Base-by-base conservation (phyloP, 2,113 vertebrate genomes). In the Nestor notabilis region DNA sequence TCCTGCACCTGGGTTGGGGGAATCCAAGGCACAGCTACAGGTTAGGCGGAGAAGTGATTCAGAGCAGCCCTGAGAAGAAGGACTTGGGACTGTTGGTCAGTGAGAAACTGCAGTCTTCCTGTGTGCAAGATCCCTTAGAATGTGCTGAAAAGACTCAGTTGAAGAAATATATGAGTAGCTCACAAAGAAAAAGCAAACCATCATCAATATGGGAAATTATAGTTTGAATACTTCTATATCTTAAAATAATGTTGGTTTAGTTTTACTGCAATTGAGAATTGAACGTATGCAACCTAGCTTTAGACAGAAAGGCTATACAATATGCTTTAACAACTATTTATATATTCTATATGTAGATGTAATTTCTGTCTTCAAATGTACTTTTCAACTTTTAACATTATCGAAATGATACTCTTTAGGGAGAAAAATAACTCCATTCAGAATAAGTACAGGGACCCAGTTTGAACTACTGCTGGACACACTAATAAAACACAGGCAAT, bases 271-370 rank as follows among this genome's bases (percentile, higher is more conserved):
- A 2, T 28, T 82, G 6, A 64, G 28, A 78, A 56, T 14, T 58
- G 14, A 55, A 69, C 0, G 0, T 35, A 55, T 3, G 20, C 2
- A 64, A 29, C 8, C 13, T 31, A 35, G 16, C 27, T 65, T 47
- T 75, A 81, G 91, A 78, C 7, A 21, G 6, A 61, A 92, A 49
- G 10, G 4, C 60, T 66, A 21, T 21, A 46, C 9, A 53, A 24
- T 66, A 24, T 35, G 4, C 16, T 65, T 82, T 93, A 53, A 82
- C 9, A 21, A 41, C 7, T 76, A 35, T 27, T 50, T 83, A 31
- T 37, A 17, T 63, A 41, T 82, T 44, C 8, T 52, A 56, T 14
- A 29, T 13, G 5, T 39, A 31, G 17, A 61, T 35, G 10, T 41
- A 49, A 70, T 75, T 84, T 84, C 37, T 58, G 10, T 63, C 55